A percentile compares a stretch with the other conserved stretches of the same genome.
Evolutionary conservation across 2,113 vertebrate genomes (phyloP).

Genomic region (cattle (Bos taurus)): ARS-UCD2.0 NC_037331.1:62946501-62947000

Average conservation of each 20-base stretch:
- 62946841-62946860: not conserved
- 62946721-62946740: not conserved
- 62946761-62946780: not conserved
- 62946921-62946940: not conserved
- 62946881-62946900: not conserved
- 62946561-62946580: not conserved
- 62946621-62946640: not conserved
- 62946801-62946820: not conserved
- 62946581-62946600: not conserved
- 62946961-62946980: not conserved
- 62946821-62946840: not conserved
- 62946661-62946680: not conserved
- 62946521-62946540: not conserved
- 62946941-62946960: not conserved
- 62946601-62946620: not conserved
- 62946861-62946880: not conserved
- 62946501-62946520: not conserved
- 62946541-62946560: not conserved
- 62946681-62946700: not conserved
- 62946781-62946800: not conserved
- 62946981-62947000: not conserved
- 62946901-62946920: not conserved
- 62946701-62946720: not conserved
- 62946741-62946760: not conserved
- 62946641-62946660: not conserved